Evolutionary conservation across 2,797 vertebrate genomes (phyloP).

Genomic region (Sebastolobus altivelis): DNA sequence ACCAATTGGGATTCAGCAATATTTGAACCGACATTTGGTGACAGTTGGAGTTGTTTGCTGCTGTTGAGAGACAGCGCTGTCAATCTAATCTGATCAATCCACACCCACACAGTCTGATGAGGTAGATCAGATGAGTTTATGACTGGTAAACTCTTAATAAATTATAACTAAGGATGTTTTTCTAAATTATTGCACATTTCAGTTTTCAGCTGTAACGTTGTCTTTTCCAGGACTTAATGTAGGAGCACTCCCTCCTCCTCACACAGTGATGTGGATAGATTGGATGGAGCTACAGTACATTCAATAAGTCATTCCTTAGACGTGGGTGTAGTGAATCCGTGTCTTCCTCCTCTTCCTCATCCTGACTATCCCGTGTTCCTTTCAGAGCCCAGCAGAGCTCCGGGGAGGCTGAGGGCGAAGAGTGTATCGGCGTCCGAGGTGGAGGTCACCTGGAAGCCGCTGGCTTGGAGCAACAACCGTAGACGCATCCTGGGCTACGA

Average conservation of each 20-base stretch:
- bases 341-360: constrained; percentile 21
- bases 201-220: neutral
- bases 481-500: constrained; percentile 94
- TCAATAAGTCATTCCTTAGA: constrained; percentile 29
- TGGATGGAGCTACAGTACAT: constrained; percentile 1
- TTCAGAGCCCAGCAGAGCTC: constrained; percentile 91
- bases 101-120: neutral
- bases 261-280: neutral
- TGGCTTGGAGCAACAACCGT: constrained; percentile 89
- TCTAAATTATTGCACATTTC: neutral
- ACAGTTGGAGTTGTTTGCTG: neutral
- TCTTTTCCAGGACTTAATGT: neutral
- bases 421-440: constrained; percentile 92
- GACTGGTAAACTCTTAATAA: neutral
- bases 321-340: constrained; percentile 52
- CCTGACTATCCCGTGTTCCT: constrained; percentile 32
- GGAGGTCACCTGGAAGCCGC: constrained; percentile 92
- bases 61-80: neutral
- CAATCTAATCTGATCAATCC: neutral
- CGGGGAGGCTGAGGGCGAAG: constrained; percentile 87
- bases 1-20: neutral
- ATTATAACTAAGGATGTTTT: neutral
- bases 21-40: neutral
- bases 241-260: constrained; percentile 13
- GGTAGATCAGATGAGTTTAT: neutral